Percentiles rank a stretch among this genome's conserved stretches.
These are phyloP conservation scores for Dipodomys spectabilis DNA, from an alignment of 2,113 vertebrate species.

Conservation along the genomic window DNA sequence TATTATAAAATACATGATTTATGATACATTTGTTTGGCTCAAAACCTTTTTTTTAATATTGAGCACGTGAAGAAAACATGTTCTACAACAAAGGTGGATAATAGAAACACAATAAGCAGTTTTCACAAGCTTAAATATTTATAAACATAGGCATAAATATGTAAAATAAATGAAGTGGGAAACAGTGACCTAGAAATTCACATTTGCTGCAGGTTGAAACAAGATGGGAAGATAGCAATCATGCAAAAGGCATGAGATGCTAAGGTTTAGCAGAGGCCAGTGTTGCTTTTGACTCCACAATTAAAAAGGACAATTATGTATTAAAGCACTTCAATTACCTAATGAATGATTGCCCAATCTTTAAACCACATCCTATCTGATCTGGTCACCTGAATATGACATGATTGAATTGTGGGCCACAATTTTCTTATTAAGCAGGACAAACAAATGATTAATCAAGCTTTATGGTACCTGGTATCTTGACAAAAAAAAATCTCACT, in stretches of 20 bases:
- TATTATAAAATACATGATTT: neutral
- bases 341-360: constrained; percentile 7
- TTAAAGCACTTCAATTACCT: neutral
- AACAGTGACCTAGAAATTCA: constrained; percentile 33
- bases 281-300: neutral
- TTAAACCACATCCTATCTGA: neutral
- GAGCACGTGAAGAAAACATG: constrained; percentile 61
- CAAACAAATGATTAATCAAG: neutral
- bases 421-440: neutral
- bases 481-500: constrained; percentile 6
- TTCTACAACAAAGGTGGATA: constrained; percentile 22
- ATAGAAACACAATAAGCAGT: constrained; percentile 35
- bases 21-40: neutral
- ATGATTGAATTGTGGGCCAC: neutral
- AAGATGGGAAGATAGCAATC: neutral
- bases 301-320: neutral
- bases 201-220: neutral
- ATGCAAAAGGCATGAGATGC: neutral
- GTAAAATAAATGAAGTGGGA: constrained; percentile 52
- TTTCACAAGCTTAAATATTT: constrained; percentile 57
- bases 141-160: constrained; percentile 2
- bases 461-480: neutral
- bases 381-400: neutral
- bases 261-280: neutral
- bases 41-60: neutral